Evolutionary conservation across 2,888 invertebrate species (phyloP), one percentile per base, ranked within the genome.

Genomic region (Nasonovia ribisnigri): DNA sequence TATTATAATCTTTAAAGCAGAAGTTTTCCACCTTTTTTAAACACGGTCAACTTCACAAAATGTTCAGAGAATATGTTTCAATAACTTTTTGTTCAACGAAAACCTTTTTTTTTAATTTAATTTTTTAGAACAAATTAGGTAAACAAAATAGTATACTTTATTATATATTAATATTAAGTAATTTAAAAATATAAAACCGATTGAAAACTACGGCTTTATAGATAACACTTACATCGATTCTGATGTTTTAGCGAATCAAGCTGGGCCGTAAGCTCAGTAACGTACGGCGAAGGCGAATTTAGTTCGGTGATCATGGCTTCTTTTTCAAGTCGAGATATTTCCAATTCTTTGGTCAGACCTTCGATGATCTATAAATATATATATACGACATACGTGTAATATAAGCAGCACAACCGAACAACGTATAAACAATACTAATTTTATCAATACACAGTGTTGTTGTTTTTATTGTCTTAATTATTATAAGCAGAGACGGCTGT

Each of bases 231-330:
- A 98, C 98, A 97, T 96, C 97, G 97, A 95, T 98, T 98, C 95
- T 97, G 97, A 92, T 97, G 97, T 95, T 97, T 96, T 95, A 98
- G 96, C 95, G 97, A 96, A 92, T 97, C 96, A 95, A 98, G 96
- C 96, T 98, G 95, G 97, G 97, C 94, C 95, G 97, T 97, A 94
- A 98, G 97, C 94, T 97, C 97, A 48, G 96, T 96, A 95, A 97
- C 96, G 94, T 96, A 96, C 20, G 93, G 97, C 96, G 95, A 97
- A 95, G 95, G 97, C 96, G 95, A 94, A 95, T 95, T 94, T 95
- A 95, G 89, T 95, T 95, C 93, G 95, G 95, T 95, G 91, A 95
- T 95, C n/a, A 96, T 95, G 43, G 95, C 96, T 94, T 95, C 94
- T 43, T 96, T 96, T 95, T 97, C 97, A n/a, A 97, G 96, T 93